Evolutionary conservation across 2,888 invertebrate genomes (phyloP), one percentile per base, ranked within the genome.

Genomic region (Stenurella melanura): DNA sequence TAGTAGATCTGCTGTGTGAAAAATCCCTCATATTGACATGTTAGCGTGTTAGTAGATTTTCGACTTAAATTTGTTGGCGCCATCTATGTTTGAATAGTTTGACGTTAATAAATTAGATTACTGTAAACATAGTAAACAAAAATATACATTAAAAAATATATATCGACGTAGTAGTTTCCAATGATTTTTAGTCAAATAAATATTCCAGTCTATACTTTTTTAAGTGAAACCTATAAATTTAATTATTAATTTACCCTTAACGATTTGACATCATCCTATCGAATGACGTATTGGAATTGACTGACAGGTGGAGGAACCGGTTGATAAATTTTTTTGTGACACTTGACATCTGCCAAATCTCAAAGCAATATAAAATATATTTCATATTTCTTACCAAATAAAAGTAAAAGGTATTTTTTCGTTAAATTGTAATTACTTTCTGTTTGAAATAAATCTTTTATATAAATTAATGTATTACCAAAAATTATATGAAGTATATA

Each of bases 401-500:
- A 42, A 42, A 42, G 42, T 38, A 50, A 17, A 4, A 6, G n/a
- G 50, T n/a, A n/a, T 12, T 15, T 50, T 50, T 34, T 34, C 5
- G n/a, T n/a, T 50, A n/a, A 50, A 7, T 50, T 50, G 50, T 50
- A 50, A 50, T 50, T 15, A 50, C n/a, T n/a, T n/a, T 50, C 1
- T n/a, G 12, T 2, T 6, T 50, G 3, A 50, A 15, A n/a, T 2
- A n/a, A 11, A 15, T 42, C 12, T 15, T 42, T 42, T 42, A 15
- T 11, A 15, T 4, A 0, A 12, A 15, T 18, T 15, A 18, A n/a
- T 9, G 15, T 18, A 9, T 57, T 18, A 56, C n/a, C n/a, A 58
- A 21, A 58, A 26, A 69, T 72, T 72, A 58, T 30, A 72, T 72
- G 72, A 58, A 72, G 21, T 17, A n/a, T 17, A 19, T 11, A 50